phyloP scores from a whole-genome alignment of 2,888 invertebrate species.

The Bombylius major region DNA sequence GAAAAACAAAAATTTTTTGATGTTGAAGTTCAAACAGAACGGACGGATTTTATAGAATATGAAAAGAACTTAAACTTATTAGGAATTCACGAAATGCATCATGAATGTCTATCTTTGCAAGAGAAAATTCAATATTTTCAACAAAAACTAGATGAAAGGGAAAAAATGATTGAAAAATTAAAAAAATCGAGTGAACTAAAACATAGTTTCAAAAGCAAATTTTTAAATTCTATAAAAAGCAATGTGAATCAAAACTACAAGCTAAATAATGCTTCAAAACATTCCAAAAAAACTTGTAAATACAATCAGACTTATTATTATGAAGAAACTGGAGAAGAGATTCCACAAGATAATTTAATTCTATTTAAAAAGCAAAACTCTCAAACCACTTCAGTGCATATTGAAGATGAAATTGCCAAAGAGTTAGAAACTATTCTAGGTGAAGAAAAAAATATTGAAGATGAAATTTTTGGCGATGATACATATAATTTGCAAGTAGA shows the following conservation, averaged over 20 bases:
- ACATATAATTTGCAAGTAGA: slow-evolving; percentile 20
- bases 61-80: neutral
- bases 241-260: too few species aligned
- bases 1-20: neutral
- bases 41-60: too few species aligned
- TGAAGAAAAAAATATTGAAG: slow-evolving; percentile 23
- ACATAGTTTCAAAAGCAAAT: too few species aligned
- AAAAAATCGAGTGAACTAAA: neutral
- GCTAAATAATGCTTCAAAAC: too few species aligned
- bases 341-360: too few species aligned
- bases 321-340: too few species aligned
- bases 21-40: neutral
- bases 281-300: too few species aligned
- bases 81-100: neutral
- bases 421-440: slow-evolving; percentile 27
- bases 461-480: slow-evolving; percentile 29
- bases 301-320: too few species aligned
- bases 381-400: neutral
- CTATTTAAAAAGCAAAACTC: too few species aligned
- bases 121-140: slow-evolving; percentile 30
- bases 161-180: neutral
- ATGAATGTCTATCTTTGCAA: slow-evolving; percentile 11
- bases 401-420: slow-evolving; percentile 23
- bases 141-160: slow-evolving; percentile 17
- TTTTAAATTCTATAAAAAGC: too few species aligned